Conservation (phyloP, 2,797 vertebrate genomes). For the Mormyrus hasselquistii region DNA sequence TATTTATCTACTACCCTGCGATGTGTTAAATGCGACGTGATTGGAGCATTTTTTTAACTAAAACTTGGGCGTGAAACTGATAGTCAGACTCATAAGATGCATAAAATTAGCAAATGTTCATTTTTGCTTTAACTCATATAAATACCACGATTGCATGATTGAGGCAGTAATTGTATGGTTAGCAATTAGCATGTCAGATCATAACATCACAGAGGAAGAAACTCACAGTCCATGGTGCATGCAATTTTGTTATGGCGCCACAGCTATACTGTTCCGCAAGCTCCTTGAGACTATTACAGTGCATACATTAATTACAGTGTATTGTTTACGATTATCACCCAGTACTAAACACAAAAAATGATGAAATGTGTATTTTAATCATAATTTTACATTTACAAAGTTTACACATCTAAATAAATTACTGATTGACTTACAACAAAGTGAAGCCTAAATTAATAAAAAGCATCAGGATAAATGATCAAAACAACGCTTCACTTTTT, state of each 20-base stretch:
- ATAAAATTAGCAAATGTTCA: not conserved
- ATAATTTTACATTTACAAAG: not conserved
- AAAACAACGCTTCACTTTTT: not conserved
- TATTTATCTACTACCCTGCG: not conserved
- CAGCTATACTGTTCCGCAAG: not conserved
- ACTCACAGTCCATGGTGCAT: not conserved
- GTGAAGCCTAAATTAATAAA: not conserved
- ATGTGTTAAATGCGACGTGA: not conserved
- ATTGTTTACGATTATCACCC: not conserved
- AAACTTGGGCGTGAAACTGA: not conserved
- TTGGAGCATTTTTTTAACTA: not conserved
- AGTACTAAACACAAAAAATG: not conserved
- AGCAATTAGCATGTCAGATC: not conserved
- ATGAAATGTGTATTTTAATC: not conserved
- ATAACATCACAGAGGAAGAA: not conserved
- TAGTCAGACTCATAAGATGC: not conserved
- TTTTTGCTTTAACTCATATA: not conserved
- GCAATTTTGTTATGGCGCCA: not conserved
- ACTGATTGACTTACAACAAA: not conserved
- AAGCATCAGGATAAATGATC: not conserved
- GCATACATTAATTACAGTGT: not conserved
- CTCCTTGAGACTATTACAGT: not conserved
- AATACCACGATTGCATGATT: not conserved
- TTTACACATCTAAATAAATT: slow-evolving; percentile 2
- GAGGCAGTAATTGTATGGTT: not conserved